Conservation (phyloP, 2,113 vertebrate genomes). For the Rhadina sibilatrix region DNA sequence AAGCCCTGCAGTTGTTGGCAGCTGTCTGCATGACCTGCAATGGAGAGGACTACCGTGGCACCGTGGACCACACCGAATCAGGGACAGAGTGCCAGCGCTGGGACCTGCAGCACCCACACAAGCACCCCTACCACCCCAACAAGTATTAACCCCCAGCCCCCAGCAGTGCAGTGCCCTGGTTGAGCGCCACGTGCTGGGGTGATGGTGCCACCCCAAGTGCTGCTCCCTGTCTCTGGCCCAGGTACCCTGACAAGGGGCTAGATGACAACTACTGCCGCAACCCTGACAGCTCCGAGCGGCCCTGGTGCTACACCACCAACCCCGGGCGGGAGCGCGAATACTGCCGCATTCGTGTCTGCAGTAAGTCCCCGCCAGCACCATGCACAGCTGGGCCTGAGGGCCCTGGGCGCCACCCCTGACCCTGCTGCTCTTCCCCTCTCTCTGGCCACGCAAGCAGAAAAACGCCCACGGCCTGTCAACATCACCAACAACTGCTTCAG, state of each 20-base stretch:
- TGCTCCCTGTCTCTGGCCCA: slow-evolving; percentile 14
- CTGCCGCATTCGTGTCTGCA: slow-evolving; percentile 85
- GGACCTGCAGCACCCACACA: slow-evolving; percentile 92
- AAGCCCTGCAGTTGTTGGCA: slow-evolving; percentile 34
- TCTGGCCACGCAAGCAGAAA: slow-evolving; percentile 53
- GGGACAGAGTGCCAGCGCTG: slow-evolving; percentile 93
- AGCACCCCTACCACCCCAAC: slow-evolving; percentile 88
- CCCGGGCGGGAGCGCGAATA: slow-evolving; percentile 78
- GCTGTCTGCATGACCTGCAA: slow-evolving; percentile 90
- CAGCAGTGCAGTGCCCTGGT: fast-evolving
- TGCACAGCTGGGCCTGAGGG: fast-evolving
- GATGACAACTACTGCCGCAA: slow-evolving; percentile 98
- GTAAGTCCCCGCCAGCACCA: slow-evolving; percentile 64
- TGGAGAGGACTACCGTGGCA: slow-evolving; percentile 90
- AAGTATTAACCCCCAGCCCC: slow-evolving; percentile 73
- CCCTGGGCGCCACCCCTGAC: neutral
- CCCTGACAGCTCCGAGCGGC: slow-evolving; percentile 88
- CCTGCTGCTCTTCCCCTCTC: neutral
- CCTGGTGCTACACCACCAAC: slow-evolving; percentile 95
- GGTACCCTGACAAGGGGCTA: slow-evolving; percentile 91
- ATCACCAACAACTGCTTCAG: slow-evolving; percentile 81
- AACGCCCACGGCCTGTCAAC: neutral
- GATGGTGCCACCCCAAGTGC: neutral
- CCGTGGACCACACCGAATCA: slow-evolving; percentile 84
- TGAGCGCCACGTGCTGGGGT: neutral